phyloP scores from a whole-genome alignment of 2,888 invertebrate genomes.

The Nomada fabriciana region DNA sequence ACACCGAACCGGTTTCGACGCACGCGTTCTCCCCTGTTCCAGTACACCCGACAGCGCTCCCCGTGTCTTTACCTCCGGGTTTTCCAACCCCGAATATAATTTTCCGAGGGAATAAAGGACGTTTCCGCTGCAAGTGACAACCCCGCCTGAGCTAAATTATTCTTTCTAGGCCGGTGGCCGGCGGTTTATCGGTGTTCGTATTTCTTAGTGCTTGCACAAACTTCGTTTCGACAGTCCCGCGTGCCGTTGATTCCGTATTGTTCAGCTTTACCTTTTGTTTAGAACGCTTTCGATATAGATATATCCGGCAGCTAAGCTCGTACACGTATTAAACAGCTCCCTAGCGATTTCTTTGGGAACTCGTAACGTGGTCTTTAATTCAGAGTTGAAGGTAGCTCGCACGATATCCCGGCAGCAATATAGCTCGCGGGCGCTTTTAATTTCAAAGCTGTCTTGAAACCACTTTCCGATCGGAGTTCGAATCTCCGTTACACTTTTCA shows the following conservation, averaged over 20 bases:
- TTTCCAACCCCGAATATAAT: constrained; percentile 34
- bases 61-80: constrained; percentile 2
- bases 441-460: background rate
- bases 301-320: background rate
- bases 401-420: constrained; percentile 1
- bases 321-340: background rate
- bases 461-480: background rate
- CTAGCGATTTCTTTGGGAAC: background rate
- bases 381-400: background rate
- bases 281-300: background rate
- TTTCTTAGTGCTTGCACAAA: background rate
- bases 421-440: background rate
- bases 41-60: constrained; percentile 5
- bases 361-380: background rate
- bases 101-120: constrained; percentile 31
- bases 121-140: constrained; percentile 48
- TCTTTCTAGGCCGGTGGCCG: constrained; percentile 19
- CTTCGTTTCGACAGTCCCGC: background rate
- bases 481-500: constrained; percentile 16
- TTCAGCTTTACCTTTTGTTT: background rate
- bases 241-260: background rate
- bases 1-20: constrained; percentile 17
- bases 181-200: constrained; percentile 24
- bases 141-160: constrained; percentile 26
- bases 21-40: constrained; percentile 2